Percentiles rank a stretch among this genome's conserved stretches.
Conservation (phyloP, 2,888 invertebrate species). For the Papilio gigon region DNA sequence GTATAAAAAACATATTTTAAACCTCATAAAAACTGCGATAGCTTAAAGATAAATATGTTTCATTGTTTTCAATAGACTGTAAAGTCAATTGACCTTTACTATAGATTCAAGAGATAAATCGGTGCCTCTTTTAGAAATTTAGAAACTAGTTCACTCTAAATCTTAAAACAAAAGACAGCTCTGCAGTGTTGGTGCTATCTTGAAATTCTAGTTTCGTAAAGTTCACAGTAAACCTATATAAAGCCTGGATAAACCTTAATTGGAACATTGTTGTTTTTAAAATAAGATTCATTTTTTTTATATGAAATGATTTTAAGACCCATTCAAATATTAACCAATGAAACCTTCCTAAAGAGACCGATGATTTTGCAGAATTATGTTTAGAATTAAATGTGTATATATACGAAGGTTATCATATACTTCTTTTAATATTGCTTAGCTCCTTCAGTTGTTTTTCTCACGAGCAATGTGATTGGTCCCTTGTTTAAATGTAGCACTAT, state of each 20-base stretch:
- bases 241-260: conserved; percentile 5
- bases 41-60: not conserved
- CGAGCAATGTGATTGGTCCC: too few species aligned
- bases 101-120: conserved; percentile 21
- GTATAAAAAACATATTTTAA: too few species aligned
- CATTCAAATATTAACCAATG: too few species aligned
- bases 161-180: conserved; percentile 26
- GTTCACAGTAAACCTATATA: conserved; percentile 24
- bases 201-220: conserved; percentile 30
- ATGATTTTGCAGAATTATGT: too few species aligned
- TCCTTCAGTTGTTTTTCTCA: not conserved
- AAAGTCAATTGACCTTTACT: conserved; percentile 10
- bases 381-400: too few species aligned
- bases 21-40: not conserved
- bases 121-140: conserved; percentile 26
- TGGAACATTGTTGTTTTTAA: not conserved
- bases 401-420: too few species aligned
- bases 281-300: not conserved
- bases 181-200: conserved; percentile 20
- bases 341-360: too few species aligned
- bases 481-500: too few species aligned
- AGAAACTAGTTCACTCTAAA: conserved; percentile 28
- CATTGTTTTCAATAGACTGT: not conserved
- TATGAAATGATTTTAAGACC: not conserved
- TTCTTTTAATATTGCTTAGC: too few species aligned